Evolutionary conservation across 2,888 invertebrate genomes (phyloP).

Genomic region (Phaonia tiefii): DNA sequence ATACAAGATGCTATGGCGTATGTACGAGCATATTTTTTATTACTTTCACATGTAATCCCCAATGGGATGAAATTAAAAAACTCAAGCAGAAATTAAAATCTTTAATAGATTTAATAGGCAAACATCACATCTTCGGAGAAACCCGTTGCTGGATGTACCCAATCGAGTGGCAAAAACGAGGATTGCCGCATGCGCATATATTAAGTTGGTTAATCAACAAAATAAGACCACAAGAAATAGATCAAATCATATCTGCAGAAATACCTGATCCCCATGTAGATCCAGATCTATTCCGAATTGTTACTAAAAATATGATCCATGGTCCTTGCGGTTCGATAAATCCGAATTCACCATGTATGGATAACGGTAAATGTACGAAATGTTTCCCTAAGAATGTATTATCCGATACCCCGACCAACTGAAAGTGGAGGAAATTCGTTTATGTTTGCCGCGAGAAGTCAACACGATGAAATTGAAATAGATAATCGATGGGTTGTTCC

Average conservation of each 20-base stretch:
- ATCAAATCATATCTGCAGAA: slow-evolving; percentile 13
- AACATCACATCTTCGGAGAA: neutral
- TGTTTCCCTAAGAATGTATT: too few relatives aligned
- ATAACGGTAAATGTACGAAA: slow-evolving; percentile 65
- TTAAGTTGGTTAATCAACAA: neutral
- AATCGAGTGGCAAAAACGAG: slow-evolving; percentile 16
- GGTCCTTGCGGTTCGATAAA: neutral
- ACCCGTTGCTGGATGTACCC: slow-evolving; percentile 6
- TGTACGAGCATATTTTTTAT: slow-evolving; percentile 60
- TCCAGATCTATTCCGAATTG: neutral
- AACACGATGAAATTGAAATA: slow-evolving; percentile 37
- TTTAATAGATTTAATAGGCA: slow-evolving; percentile 30
- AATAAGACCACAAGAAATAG: slow-evolving; percentile 11
- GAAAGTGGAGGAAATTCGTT: slow-evolving; percentile 55
- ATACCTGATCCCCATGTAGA: neutral
- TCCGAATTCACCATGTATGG: slow-evolving; percentile 60
- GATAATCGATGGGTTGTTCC: slow-evolving; percentile 35
- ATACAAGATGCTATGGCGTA: slow-evolving; percentile 63
- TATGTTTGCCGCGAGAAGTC: slow-evolving; percentile 55
- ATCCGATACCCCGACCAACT: slow-evolving; percentile 58
- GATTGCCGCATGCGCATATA: slow-evolving; percentile 3
- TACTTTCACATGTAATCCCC: slow-evolving; percentile 58
- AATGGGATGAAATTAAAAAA: slow-evolving; percentile 59
- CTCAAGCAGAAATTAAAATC: slow-evolving; percentile 22
- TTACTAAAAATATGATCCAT: neutral